Evolutionary conservation across 2,113 vertebrate genomes (phyloP).

Genomic region (Tinamus guttatus): DNA sequence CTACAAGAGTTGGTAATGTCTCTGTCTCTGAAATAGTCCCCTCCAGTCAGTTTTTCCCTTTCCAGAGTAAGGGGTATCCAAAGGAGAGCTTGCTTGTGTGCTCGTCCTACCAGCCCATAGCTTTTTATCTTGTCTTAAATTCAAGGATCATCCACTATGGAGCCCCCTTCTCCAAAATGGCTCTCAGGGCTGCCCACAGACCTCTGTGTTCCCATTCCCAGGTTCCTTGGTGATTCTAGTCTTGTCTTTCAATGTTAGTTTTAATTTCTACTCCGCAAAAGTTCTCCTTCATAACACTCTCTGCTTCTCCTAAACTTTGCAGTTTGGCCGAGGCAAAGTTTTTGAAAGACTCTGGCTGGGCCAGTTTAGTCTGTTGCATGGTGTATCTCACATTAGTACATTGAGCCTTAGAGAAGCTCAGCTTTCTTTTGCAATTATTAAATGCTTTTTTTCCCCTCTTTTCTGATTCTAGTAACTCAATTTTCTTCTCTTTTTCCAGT

Average conservation of each 20-base stretch:
- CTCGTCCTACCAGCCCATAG: not conserved
- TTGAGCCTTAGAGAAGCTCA: not conserved
- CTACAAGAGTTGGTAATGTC: not conserved
- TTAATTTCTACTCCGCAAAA: not conserved
- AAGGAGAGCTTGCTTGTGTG: not conserved
- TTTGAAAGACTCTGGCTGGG: not conserved
- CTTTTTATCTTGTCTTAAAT: not conserved
- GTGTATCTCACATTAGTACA: not conserved
- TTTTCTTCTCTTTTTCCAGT: not conserved
- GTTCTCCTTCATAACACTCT: not conserved
- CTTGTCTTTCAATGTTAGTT: not conserved
- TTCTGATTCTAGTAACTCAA: not conserved
- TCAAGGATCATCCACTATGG: not conserved
- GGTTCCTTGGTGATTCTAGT: too few relatives aligned
- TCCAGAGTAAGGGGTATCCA: not conserved
- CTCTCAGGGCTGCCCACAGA: too few relatives aligned
- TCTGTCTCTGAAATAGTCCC: not conserved
- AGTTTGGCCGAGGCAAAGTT: not conserved
- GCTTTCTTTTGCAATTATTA: not conserved
- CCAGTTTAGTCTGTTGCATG: not conserved
- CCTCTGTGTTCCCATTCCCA: too few relatives aligned
- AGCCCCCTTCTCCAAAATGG: too few relatives aligned
- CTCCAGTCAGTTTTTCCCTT: not conserved
- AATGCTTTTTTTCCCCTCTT: not conserved
- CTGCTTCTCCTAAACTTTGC: not conserved